Conservation (phyloP, 2,113 vertebrate species). For the Calidris pugnax region DNA sequence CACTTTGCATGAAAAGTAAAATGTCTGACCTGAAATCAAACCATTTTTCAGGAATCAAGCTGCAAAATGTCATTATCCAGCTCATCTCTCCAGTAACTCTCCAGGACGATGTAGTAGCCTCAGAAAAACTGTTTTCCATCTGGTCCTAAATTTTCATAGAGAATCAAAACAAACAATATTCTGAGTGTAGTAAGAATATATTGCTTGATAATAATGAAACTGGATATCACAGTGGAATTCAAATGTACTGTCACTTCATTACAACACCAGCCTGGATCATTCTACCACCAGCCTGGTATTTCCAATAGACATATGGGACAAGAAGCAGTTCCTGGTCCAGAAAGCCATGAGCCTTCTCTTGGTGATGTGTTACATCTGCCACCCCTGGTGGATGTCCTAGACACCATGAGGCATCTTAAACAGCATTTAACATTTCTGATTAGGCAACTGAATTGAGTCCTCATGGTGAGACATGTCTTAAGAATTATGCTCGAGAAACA, state of each 20-base stretch:
- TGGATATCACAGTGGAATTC: background rate
- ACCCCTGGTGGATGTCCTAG: background rate
- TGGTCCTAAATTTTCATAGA: slow-evolving; percentile 7
- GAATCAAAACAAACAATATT: background rate
- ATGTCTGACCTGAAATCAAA: slow-evolving; percentile 25
- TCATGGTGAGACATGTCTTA: background rate
- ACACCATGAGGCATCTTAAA: background rate
- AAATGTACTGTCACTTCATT: background rate
- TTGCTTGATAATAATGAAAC: background rate
- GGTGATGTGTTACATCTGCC: background rate
- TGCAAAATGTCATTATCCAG: slow-evolving; percentile 2
- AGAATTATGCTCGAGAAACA: background rate
- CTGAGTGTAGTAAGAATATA: background rate
- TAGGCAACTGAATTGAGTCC: background rate
- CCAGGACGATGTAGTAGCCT: background rate
- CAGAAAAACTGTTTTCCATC: slow-evolving; percentile 4
- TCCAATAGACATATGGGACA: background rate
- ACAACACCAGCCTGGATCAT: background rate
- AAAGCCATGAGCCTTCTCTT: background rate
- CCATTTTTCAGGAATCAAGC: background rate
- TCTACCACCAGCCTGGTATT: background rate
- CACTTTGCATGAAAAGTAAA: background rate
- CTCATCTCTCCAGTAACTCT: background rate
- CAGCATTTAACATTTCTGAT: background rate
- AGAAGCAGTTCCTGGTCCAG: background rate